Evolutionary conservation across 2,888 invertebrate species (phyloP), one percentile per base, ranked within the genome.

Genomic region (Hypena proboscidalis): DNA sequence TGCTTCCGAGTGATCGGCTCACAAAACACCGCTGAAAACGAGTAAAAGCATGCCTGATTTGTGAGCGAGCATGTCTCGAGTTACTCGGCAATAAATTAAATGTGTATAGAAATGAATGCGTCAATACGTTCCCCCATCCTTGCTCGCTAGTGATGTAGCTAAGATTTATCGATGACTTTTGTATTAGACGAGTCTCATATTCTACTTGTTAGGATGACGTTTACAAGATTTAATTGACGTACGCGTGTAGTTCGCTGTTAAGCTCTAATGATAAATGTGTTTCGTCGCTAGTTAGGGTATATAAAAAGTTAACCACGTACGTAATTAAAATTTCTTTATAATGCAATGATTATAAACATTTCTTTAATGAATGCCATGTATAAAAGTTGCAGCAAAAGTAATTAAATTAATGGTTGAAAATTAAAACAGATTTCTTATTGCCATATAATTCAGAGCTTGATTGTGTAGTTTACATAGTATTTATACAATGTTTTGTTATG

Each of bases 21-120:
- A 77, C 73, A 80, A 77, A 75, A 77, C 71, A 65, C 63, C 70
- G 75, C 70, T 74, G 78, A 83, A 83, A 83, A 74, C 58, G 66
- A 65, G 73, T 73, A 71, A 76, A 75, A 68, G 71, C 70, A 64
- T 51, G 58, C 59, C 78, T 83, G 82, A 85, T 83, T 85, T 83
- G 81, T 79, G 76, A 79, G 67, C 73, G 71, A 63, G 72, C 72
- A 78, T 76, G 78, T 80, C 80, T 81, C 81, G 72, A 74, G 80
- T 82, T 83, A 80, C 83, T 73, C 60, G 66, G 72, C 71, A 77
- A 84, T 86, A 84, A 85, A 85, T 87, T 85, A 82, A 81, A 77
- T 74, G 70, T 69, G 75, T 77, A 79, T 83, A 79, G 77, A 81
- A 85, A 83, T 82, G 79, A 81, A 82, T 78, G 77, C 79, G 74